A percentile compares a stretch with the other conserved stretches of the same genome.
These are phyloP conservation scores for Bombus haemorrhoidalis DNA, from an alignment of 1,140 invertebrate species.

Conservation along the genomic window DNA sequence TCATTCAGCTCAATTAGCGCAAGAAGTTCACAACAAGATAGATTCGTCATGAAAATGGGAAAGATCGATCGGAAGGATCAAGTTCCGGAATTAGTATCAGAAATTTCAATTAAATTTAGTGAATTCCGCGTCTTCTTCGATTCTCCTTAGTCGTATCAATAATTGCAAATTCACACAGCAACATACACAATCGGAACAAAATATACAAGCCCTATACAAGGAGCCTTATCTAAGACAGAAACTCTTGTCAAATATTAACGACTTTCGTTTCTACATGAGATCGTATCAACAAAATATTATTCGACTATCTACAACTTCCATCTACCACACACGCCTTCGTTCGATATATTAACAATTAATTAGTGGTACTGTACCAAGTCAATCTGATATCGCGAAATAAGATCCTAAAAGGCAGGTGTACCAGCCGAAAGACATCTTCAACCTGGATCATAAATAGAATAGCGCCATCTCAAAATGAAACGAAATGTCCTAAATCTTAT, in stretches of 20 bases:
- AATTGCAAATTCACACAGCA: neutral
- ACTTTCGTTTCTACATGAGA: neutral
- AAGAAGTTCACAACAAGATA: too few species aligned
- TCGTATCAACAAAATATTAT: conserved; percentile 11
- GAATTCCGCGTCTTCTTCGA: neutral
- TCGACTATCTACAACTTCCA: neutral
- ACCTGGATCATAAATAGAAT: conserved; percentile 23
- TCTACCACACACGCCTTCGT: neutral
- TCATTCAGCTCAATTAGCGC: too few species aligned
- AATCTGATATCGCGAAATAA: conserved; percentile 54
- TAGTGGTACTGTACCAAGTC: conserved; percentile 27
- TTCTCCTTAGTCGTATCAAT: neutral
- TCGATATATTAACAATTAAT: conserved; percentile 41
- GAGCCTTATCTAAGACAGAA: too few species aligned
- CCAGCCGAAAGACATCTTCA: conserved; percentile 46
- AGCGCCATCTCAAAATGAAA: neutral
- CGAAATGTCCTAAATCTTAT: too few species aligned
- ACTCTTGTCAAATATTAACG: neutral
- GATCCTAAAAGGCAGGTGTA: conserved; percentile 62
- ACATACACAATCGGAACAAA: neutral
- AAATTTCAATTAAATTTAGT: neutral
- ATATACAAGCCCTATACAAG: neutral
- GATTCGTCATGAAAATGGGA: too few species aligned
- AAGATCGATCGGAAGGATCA: neutral
- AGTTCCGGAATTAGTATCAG: neutral